phyloP scores from a whole-genome alignment of 2,113 vertebrate species.

The Hippocampus guttulatus region DNA sequence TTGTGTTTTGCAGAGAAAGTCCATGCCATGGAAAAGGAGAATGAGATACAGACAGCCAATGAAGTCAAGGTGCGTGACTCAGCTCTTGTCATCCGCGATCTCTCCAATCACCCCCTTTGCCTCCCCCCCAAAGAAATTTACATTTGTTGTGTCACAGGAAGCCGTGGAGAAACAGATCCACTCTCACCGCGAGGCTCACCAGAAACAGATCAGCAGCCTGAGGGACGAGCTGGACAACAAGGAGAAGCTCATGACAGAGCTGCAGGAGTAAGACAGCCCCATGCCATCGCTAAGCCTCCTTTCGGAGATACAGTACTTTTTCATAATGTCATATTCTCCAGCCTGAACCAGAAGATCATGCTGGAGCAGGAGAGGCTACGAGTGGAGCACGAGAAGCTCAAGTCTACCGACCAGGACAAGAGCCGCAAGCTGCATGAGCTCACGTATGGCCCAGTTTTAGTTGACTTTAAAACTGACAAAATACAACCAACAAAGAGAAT shows the following conservation, averaged over 20 bases:
- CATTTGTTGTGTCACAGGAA: conserved; percentile 70
- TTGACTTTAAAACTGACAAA: not conserved
- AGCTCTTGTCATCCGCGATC: not conserved
- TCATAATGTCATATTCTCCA: conserved; percentile 44
- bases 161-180: conserved; percentile 96
- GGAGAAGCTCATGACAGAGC: conserved; percentile 91
- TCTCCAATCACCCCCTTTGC: not conserved
- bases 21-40: conserved; percentile 95
- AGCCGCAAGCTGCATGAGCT: conserved; percentile 93
- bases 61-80: conserved; percentile 82
- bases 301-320: not conserved
- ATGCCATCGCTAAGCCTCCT: not conserved
- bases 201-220: conserved; percentile 93
- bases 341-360: conserved; percentile 97
- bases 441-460: conserved; percentile 75
- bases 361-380: conserved; percentile 91
- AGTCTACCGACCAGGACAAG: conserved; percentile 91
- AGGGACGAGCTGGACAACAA: conserved; percentile 93
- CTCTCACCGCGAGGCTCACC: conserved; percentile 91
- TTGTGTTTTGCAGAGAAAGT: conserved; percentile 82
- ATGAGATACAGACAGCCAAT: conserved; percentile 93
- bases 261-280: conserved; percentile 84
- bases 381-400: conserved; percentile 93
- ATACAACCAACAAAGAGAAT: too few species aligned
- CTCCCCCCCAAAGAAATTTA: not conserved